Percentiles rank a stretch among this genome's conserved stretches.
phyloP scores from a whole-genome alignment of 2,888 invertebrate species.

The Rhingia campestris region DNA sequence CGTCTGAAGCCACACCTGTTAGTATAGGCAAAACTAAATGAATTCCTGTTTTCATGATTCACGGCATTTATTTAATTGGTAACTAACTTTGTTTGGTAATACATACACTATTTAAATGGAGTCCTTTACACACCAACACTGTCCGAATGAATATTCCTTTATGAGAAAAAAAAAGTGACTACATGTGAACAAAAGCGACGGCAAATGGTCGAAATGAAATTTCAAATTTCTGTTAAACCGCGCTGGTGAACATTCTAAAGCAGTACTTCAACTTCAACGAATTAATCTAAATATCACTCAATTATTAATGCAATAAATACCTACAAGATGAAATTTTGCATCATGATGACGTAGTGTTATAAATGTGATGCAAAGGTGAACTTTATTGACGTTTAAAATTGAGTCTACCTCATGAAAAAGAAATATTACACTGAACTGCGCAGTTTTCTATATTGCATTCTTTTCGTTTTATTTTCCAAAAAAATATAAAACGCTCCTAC shows the following conservation, averaged over 20 bases:
- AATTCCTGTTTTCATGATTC: neutral
- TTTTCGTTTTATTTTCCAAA: neutral
- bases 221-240: neutral
- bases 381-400: constrained; percentile 38
- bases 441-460: constrained; percentile 19
- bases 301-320: neutral
- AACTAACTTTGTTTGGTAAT: constrained; percentile 3
- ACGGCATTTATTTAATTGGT: neutral
- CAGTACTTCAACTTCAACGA: neutral
- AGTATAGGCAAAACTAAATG: constrained; percentile 2
- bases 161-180: neutral
- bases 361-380: constrained; percentile 26
- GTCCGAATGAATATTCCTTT: neutral
- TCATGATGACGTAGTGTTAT: constrained; percentile 35
- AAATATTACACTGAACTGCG: constrained; percentile 30
- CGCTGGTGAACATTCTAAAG: neutral
- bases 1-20: constrained; percentile 5
- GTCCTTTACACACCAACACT: neutral
- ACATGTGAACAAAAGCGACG: neutral
- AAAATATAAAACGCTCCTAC: neutral
- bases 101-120: constrained; percentile 7
- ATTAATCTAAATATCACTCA: neutral
- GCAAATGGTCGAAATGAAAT: neutral
- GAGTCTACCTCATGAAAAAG: constrained; percentile 37
- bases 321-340: constrained; percentile 8